Evolutionary conservation across 2,888 invertebrate species (phyloP).

Genomic region (Torymus auratus): DNA sequence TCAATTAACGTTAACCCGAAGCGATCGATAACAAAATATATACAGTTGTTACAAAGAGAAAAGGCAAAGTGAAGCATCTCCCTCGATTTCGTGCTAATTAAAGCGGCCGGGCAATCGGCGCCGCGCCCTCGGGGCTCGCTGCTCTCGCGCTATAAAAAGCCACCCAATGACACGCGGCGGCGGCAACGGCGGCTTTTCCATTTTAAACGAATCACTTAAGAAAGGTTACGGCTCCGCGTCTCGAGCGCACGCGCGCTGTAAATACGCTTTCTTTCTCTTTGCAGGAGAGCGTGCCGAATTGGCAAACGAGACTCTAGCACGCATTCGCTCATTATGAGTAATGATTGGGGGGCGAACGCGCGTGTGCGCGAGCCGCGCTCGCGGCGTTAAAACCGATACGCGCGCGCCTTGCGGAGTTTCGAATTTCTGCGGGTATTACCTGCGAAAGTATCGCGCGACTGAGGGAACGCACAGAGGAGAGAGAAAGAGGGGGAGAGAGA

Average conservation of each 20-base stretch:
- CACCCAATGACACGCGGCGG: not conserved
- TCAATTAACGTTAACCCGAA: no score
- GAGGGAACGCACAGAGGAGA: not conserved
- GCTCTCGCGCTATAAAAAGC: not conserved
- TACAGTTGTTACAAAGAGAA: no score
- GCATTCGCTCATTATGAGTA: constrained; percentile 28
- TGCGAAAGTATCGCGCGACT: not conserved
- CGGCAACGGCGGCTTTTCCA: not conserved
- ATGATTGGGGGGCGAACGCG: not conserved
- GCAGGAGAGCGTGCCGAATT: constrained; percentile 23
- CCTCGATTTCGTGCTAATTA: constrained; percentile 14
- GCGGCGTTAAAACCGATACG: constrained; percentile 31
- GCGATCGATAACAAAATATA: not conserved
- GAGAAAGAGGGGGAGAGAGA: constrained; percentile 23
- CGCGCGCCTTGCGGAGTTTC: constrained; percentile 18
- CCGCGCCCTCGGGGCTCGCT: not conserved
- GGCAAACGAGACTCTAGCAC: constrained; percentile 41
- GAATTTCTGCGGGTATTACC: constrained; percentile 28
- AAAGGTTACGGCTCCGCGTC: not conserved
- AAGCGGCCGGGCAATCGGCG: not conserved
- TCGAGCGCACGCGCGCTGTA: not conserved
- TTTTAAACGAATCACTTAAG: constrained; percentile 40
- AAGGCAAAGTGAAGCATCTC: not conserved
- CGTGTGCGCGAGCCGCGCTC: not conserved
- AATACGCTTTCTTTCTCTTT: not conserved